These are phyloP conservation scores for Cervus canadensis DNA, from an alignment of 2,113 vertebrate species.

Conservation along the genomic window DNA sequence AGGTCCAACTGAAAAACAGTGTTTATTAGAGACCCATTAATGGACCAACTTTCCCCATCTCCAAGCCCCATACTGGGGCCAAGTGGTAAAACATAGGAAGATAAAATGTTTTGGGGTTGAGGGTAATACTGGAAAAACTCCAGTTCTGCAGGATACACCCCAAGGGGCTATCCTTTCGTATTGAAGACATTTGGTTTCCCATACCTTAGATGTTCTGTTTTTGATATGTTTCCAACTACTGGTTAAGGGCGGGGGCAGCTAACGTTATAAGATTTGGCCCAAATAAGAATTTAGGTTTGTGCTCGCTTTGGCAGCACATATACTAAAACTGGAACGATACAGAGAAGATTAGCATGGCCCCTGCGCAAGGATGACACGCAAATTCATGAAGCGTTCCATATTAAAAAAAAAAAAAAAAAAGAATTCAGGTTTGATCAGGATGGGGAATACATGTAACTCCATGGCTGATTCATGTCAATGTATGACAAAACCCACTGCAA, in stretches of 20 bases:
- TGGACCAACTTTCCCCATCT: background rate
- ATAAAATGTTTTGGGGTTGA: background rate
- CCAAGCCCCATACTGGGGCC: background rate
- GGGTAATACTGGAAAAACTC: background rate
- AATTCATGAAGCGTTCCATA: too few relatives aligned
- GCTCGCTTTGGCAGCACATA: too few relatives aligned
- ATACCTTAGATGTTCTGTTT: background rate
- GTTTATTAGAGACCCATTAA: background rate
- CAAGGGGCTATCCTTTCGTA: background rate
- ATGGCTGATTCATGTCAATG: too few relatives aligned
- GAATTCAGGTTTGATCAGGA: background rate
- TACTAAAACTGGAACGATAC: too few relatives aligned
- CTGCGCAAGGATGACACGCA: too few relatives aligned
- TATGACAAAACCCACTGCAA: too few relatives aligned
- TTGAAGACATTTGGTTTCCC: background rate
- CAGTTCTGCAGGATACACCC: background rate
- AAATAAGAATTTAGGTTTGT: background rate
- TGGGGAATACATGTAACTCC: too few relatives aligned
- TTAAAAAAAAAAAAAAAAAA: background rate
- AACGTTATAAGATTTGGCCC: background rate
- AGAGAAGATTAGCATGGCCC: too few relatives aligned
- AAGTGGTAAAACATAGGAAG: background rate
- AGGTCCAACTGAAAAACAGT: background rate
- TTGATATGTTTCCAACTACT: background rate
- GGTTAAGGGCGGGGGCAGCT: background rate